Conservation (phyloP, 2,797 vertebrate genomes). For the Limosa lapponica region DNA sequence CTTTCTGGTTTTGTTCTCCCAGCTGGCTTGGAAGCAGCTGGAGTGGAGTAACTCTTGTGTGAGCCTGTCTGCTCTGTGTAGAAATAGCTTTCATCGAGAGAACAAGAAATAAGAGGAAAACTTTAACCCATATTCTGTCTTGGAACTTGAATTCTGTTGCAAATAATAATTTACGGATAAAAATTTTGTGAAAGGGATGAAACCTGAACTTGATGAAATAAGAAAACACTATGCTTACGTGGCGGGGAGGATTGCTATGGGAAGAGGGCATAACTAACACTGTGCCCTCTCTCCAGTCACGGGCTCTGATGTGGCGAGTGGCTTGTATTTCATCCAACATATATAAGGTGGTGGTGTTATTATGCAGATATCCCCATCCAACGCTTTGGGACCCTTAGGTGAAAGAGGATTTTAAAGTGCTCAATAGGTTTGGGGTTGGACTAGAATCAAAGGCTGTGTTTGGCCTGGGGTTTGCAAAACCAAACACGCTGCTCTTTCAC, state of each 20-base stretch:
- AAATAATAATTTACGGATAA: not conserved
- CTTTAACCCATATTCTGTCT: not conserved
- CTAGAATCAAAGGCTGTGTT: not conserved
- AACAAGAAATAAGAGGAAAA: not conserved
- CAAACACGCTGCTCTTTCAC: not conserved
- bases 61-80: not conserved
- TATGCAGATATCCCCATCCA: not conserved
- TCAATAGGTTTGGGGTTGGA: not conserved
- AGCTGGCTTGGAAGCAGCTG: not conserved
- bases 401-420: not conserved
- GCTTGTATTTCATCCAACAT: not conserved
- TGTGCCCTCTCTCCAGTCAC: not conserved
- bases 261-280: not conserved
- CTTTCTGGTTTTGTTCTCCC: not conserved
- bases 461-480: not conserved
- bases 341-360: not conserved
- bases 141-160: not conserved
- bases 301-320: slow-evolving; percentile 28
- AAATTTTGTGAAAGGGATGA: not conserved
- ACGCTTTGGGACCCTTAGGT: not conserved
- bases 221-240: not conserved
- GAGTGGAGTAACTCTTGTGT: not conserved
- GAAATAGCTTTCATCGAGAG: not conserved
- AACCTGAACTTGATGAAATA: not conserved
- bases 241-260: not conserved